Evolutionary conservation across 2,888 invertebrate species (phyloP).

Genomic region (Allolobophora icterica): DNA sequence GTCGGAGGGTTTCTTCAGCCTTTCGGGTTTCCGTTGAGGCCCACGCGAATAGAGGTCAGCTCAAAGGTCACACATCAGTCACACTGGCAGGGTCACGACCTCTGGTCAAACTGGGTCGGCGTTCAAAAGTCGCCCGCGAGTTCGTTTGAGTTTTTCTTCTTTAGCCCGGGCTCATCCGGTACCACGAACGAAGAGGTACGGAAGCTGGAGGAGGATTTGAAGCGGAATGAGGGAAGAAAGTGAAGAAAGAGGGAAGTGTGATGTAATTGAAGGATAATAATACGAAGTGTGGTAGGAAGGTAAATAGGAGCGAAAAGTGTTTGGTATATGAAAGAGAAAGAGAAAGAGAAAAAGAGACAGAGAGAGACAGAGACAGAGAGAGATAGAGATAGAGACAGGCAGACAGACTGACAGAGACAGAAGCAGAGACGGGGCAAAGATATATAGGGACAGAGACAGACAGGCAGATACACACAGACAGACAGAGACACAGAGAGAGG

Average conservation of each 20-base stretch:
- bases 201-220: too few relatives aligned
- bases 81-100: conserved; percentile 32
- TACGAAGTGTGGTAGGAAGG: neutral
- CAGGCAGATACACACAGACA: too few relatives aligned
- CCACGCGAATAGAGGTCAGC: neutral
- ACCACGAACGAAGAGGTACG: neutral
- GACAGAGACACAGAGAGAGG: too few relatives aligned
- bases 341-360: neutral
- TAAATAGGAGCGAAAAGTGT: too few relatives aligned
- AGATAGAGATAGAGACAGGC: neutral
- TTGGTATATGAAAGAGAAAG: too few relatives aligned
- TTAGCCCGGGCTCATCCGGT: neutral
- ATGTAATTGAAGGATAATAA: neutral
- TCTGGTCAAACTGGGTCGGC: conserved; percentile 22
- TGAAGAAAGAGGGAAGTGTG: neutral
- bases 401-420: too few relatives aligned
- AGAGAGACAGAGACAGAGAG: neutral
- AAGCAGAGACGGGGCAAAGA: too few relatives aligned
- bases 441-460: too few relatives aligned
- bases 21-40: neutral
- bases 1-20: neutral
- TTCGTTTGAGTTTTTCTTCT: neutral
- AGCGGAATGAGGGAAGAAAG: neutral
- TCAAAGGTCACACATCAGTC: conserved; percentile 28
- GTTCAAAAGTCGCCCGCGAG: neutral